Conservation (phyloP, 2,888 invertebrate species). For the Drosophila multiciliata region DNA sequence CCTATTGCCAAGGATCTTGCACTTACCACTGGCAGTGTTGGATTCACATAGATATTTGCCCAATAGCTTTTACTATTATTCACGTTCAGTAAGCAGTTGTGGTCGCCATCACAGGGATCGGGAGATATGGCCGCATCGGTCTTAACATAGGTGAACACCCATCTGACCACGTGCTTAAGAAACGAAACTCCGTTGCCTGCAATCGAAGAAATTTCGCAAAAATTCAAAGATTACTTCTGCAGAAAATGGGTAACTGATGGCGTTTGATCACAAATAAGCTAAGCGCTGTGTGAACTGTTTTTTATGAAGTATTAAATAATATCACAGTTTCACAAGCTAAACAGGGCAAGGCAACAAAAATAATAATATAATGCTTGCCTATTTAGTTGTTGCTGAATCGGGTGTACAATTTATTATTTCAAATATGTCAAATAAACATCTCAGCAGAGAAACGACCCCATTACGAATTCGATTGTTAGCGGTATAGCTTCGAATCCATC, state of each 20-base stretch:
- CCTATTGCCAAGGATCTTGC: not conserved
- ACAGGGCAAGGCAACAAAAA: not conserved
- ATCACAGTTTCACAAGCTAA: not conserved
- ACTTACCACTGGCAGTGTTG: slow-evolving; percentile 79
- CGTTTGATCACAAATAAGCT: not conserved
- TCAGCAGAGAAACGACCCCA: not conserved
- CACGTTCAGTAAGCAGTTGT: slow-evolving; percentile 73
- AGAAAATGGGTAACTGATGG: not conserved
- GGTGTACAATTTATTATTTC: not conserved
- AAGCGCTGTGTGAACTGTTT: not conserved
- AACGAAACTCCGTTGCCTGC: slow-evolving; percentile 75
- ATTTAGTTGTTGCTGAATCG: not conserved
- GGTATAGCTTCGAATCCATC: too few species aligned
- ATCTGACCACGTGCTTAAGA: slow-evolving; percentile 81
- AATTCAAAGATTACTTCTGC: not conserved
- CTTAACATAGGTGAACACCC: slow-evolving; percentile 81
- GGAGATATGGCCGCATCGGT: slow-evolving; percentile 79
- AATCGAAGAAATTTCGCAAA: not conserved
- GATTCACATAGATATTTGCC: slow-evolving; percentile 78
- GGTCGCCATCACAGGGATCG: slow-evolving; percentile 81
- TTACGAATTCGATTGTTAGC: too few species aligned
- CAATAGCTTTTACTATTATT: slow-evolving; percentile 77
- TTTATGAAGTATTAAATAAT: not conserved
- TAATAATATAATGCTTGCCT: not conserved
- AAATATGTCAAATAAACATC: not conserved